A percentile compares a stretch with the other conserved stretches of the same genome.
Evolutionary conservation across 2,888 invertebrate genomes (phyloP).

Genomic region (Thereva unica): DNA sequence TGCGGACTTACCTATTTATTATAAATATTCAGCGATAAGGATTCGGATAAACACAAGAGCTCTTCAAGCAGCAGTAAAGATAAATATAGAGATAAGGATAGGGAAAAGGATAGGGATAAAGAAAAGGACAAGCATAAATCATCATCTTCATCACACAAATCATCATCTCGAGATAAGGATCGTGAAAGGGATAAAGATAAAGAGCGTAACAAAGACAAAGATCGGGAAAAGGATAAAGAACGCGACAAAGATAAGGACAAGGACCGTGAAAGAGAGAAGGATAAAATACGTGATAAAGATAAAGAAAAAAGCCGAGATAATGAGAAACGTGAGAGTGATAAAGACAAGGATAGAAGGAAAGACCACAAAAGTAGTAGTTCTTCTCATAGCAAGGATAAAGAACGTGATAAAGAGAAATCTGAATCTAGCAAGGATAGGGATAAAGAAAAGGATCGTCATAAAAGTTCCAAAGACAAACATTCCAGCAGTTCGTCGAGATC

Average conservation of each 20-base stretch:
- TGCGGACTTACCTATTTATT: not conserved
- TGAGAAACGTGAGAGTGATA: slow-evolving; percentile 45
- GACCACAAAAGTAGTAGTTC: slow-evolving; percentile 58
- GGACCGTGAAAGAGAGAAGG: slow-evolving; percentile 51
- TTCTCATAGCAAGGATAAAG: slow-evolving; percentile 40
- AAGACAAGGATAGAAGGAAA: slow-evolving; percentile 52
- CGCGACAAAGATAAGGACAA: slow-evolving; percentile 55
- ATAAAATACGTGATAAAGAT: slow-evolving; percentile 37
- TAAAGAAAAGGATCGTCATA: slow-evolving; percentile 47
- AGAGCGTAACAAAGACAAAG: slow-evolving; percentile 45
- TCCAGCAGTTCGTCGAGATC: slow-evolving; percentile 52
- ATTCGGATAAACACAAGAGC: not conserved
- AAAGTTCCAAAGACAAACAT: slow-evolving; percentile 57
- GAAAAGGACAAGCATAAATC: slow-evolving; percentile 44
- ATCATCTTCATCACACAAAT: not conserved
- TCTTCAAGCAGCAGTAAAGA: slow-evolving; percentile 52
- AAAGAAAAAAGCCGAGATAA: slow-evolving; percentile 43
- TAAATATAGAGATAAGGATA: slow-evolving; percentile 54
- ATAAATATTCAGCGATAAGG: slow-evolving; percentile 49
- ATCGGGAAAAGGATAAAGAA: slow-evolving; percentile 52
- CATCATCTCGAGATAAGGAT: slow-evolving; percentile 42
- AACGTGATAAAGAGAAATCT: slow-evolving; percentile 38
- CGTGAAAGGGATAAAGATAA: slow-evolving; percentile 54
- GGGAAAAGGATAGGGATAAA: slow-evolving; percentile 56
- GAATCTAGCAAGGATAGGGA: slow-evolving; percentile 35